Base-by-base conservation (phyloP, 2,888 invertebrate species). In the Yponomeuta cagnagella region DNA sequence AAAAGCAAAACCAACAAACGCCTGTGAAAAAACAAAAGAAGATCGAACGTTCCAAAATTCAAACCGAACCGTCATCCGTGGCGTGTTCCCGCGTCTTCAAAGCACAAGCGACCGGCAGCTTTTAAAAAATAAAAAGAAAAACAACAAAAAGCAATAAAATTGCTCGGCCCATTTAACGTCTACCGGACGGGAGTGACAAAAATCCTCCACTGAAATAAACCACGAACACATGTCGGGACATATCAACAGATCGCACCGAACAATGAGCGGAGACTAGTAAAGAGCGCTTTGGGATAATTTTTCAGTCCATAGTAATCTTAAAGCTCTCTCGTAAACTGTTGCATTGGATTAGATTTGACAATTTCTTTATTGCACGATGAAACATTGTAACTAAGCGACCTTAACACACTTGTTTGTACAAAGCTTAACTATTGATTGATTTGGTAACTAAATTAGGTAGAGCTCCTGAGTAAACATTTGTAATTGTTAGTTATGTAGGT, bases 131-230 rank as follows among this genome's bases (percentile, higher is more conserved):
- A 77, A 76, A 80, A 78, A 70, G 43, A 74, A 76, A 75, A 83
- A 81, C 79, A 80, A 83, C 75, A 80, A 84, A 83, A 84, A 81
- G 83, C 84, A 81, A 84, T 86, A 84, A 87, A 89, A 88, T 89
- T 81, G 86, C 84, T 82, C 92, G 92, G 92, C 85, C 89, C 92
- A 92, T 92, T 92, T 91, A 90, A 86, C 82, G 82, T 84, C 85
- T 82, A 90, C 92, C 91, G 92, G 92, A 92, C 92, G 91, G 52
- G 86, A 85, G 86, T 87, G 87, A 91, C 92, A 90, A 92, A 90
- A 91, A 88, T 90, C 87, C 81, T 79, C 82, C 80, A 85, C 90
- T 90, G 90, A 92, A 91, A 91, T 91, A 90, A 89, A 87, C 89
- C 80, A 88, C 80, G 82, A 84, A 84, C 92, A 92, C 88, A 90